phyloP scores from a whole-genome alignment of 2,888 invertebrate species.

The Tetragnatha montana region DNA sequence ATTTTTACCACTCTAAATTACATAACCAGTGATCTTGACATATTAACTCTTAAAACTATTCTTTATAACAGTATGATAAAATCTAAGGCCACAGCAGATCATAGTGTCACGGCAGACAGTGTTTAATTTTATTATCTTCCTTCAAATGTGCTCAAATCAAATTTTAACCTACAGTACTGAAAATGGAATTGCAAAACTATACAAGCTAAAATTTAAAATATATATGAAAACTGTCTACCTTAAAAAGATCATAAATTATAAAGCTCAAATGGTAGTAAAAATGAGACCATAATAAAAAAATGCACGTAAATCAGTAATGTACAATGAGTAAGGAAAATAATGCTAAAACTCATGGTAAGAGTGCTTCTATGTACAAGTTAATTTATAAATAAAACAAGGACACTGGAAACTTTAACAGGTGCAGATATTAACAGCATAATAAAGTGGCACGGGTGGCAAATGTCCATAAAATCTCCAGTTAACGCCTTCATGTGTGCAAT shows the following conservation, averaged over 20 bases:
- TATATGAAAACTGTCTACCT: constrained; percentile 14
- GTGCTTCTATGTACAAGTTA: constrained; percentile 65
- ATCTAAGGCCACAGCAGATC: constrained; percentile 71
- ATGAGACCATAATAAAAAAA: constrained; percentile 7
- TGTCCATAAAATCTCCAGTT: constrained; percentile 32
- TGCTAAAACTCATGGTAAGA: constrained; percentile 31
- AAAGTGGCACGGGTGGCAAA: constrained; percentile 44
- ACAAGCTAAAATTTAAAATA: constrained; percentile 23
- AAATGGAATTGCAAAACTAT: constrained; percentile 8
- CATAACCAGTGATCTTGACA: constrained; percentile 68
- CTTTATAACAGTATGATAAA: constrained; percentile 69
- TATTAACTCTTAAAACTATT: constrained; percentile 70
- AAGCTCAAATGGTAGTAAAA: constrained; percentile 46
- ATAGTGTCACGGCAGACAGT: constrained; percentile 66
- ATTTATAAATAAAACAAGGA: constrained; percentile 68
- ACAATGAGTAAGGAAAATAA: constrained; percentile 45
- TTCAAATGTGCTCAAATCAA: constrained; percentile 63
- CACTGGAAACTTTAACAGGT: constrained; percentile 68
- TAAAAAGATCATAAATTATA: constrained; percentile 51
- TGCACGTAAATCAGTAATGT: constrained; percentile 43
- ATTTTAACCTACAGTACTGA: constrained; percentile 12
- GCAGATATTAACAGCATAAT: constrained; percentile 60
- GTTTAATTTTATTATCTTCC: constrained; percentile 26
- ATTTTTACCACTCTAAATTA: constrained; percentile 67
- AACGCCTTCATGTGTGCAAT: constrained; percentile 37